Evolutionary conservation across 2,888 invertebrate species (phyloP).

Genomic region (Julus scanicus): DNA sequence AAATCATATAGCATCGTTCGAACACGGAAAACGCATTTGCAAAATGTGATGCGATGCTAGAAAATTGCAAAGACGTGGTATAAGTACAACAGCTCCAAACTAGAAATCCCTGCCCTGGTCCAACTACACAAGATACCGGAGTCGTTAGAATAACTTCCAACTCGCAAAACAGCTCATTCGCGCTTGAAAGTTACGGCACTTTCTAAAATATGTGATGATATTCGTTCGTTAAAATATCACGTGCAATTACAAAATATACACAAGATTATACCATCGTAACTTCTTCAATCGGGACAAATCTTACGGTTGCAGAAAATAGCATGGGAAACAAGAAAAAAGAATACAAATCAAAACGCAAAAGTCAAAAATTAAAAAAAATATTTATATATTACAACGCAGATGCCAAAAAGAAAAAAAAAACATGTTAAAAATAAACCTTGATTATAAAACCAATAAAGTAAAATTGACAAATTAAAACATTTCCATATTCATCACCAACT

Average conservation of each 20-base stretch:
- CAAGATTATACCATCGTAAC: background rate
- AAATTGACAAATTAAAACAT: background rate
- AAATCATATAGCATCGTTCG: constrained; percentile 6
- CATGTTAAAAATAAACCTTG: background rate
- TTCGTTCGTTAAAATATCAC: background rate
- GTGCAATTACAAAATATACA: background rate
- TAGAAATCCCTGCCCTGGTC: background rate
- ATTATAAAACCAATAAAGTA: background rate
- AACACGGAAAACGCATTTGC: background rate
- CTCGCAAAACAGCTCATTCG: background rate
- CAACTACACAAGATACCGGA: background rate
- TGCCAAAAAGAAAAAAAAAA: background rate
- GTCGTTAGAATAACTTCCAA: background rate
- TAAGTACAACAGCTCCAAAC: constrained; percentile 17
- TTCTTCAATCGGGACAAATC: background rate
- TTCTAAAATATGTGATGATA: background rate
- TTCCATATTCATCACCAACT: background rate
- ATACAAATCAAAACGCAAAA: background rate
- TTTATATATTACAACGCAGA: background rate
- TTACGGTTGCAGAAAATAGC: background rate
- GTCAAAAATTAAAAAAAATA: background rate
- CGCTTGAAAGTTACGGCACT: background rate
- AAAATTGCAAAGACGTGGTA: background rate
- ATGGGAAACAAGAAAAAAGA: background rate
- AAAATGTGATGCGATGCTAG: background rate